These are phyloP conservation scores for Meriones psammophilus DNA, from an alignment of 2,797 vertebrate genomes.

Conservation along the genomic window DNA sequence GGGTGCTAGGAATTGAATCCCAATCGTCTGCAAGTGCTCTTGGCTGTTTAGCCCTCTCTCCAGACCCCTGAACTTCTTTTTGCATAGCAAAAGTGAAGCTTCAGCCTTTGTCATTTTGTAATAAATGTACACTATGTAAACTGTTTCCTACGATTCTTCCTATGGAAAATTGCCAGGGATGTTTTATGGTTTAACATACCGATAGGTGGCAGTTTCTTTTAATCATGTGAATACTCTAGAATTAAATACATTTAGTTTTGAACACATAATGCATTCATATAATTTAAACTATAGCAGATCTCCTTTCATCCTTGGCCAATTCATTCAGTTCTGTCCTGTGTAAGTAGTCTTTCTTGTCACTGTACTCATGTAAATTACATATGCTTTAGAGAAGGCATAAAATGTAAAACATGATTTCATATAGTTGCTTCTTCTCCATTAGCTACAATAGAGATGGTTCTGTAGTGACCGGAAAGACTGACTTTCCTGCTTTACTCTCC, in stretches of 20 bases:
- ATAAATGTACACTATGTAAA: conserved; percentile 31
- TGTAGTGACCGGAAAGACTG: neutral
- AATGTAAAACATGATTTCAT: neutral
- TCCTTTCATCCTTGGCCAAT: neutral
- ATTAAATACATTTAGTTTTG: conserved; percentile 56
- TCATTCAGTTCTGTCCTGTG: neutral
- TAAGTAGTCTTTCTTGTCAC: neutral
- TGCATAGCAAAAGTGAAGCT: conserved; percentile 33
- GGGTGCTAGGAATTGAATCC: neutral
- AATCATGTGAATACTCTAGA: neutral
- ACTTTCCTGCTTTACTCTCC: neutral
- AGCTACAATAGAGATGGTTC: neutral
- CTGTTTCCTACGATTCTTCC: neutral
- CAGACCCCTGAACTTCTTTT: neutral
- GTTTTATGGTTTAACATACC: neutral
- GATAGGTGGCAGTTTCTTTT: neutral
- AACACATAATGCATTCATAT: neutral
- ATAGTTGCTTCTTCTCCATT: neutral
- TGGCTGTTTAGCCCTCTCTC: neutral
- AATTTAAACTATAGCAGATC: neutral
- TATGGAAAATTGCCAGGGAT: neutral
- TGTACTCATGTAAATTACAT: neutral
- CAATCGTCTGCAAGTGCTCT: neutral
- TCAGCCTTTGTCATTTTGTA: conserved; percentile 4
- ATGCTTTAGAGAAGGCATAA: neutral